Percentiles rank a stretch among this genome's conserved stretches.
phyloP scores from a whole-genome alignment of 2,797 vertebrate species.

The Pseudopleuronectes americanus region DNA sequence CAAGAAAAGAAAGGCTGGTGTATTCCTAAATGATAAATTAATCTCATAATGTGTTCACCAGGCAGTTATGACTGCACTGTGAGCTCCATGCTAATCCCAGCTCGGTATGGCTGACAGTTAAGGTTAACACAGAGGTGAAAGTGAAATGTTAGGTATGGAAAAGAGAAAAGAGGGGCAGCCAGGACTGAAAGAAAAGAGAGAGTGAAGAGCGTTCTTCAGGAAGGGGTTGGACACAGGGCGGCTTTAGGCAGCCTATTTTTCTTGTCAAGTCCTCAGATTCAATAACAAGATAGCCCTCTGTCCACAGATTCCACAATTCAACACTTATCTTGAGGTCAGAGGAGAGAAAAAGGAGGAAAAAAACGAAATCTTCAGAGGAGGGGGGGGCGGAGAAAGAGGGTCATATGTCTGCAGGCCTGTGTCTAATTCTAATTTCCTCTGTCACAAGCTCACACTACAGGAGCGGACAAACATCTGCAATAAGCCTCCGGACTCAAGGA shows the following conservation, averaged over 20 bases:
- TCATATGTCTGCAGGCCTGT: slow-evolving; percentile 51
- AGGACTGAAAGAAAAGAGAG: slow-evolving; percentile 37
- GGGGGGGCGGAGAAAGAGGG: slow-evolving; percentile 36
- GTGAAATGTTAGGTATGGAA: slow-evolving; percentile 52
- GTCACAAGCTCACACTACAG: slow-evolving; percentile 49
- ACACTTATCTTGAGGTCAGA: slow-evolving; percentile 48
- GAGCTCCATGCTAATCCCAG: slow-evolving; percentile 53
- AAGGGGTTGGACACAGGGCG: slow-evolving; percentile 55
- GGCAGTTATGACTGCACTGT: slow-evolving; percentile 50
- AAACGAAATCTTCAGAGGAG: slow-evolving; percentile 20
- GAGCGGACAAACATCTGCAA: slow-evolving; percentile 58
- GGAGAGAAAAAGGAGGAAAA: slow-evolving; percentile 32
- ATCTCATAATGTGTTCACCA: slow-evolving; percentile 50
- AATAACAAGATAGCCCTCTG: slow-evolving; percentile 64
- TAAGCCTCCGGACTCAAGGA: slow-evolving; percentile 16
- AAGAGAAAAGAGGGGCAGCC: slow-evolving; percentile 41
- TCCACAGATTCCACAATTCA: slow-evolving; percentile 58
- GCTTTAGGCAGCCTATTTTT: slow-evolving; percentile 65
- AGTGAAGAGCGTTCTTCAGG: slow-evolving; percentile 49
- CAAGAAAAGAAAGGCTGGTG: slow-evolving; percentile 26
- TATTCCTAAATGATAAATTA: slow-evolving; percentile 59
- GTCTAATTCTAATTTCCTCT: slow-evolving; percentile 72
- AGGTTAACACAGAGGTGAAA: slow-evolving; percentile 60
- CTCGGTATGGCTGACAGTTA: slow-evolving; percentile 49
- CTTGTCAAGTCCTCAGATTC: slow-evolving; percentile 69